Percentiles rank a stretch among this genome's conserved stretches.
Conservation (phyloP, 1,140 invertebrate genomes). For the Brachystomella parvula region DNA sequence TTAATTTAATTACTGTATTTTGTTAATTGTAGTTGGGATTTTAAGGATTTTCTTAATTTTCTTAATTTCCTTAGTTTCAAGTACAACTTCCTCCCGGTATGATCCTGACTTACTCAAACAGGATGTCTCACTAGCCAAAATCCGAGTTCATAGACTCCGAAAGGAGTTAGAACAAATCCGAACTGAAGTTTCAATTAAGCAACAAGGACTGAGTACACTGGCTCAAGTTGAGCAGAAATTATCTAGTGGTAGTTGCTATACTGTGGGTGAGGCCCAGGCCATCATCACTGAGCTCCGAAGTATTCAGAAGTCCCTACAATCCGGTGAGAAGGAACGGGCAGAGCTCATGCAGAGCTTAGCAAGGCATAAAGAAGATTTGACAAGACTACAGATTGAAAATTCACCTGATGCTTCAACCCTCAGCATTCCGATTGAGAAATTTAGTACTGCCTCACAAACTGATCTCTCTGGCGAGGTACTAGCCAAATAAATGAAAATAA, state of each 20-base stretch:
- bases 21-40: not conserved
- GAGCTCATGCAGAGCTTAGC: constrained; percentile 89
- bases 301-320: constrained; percentile 81
- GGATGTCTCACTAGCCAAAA: constrained; percentile 79
- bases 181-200: constrained; percentile 82
- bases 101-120: constrained; percentile 88
- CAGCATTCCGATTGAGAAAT: constrained; percentile 69
- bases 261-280: constrained; percentile 83
- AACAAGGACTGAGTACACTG: constrained; percentile 84
- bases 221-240: constrained; percentile 85
- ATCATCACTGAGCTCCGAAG: constrained; percentile 87
- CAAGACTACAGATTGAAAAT: constrained; percentile 67
- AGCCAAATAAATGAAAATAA: not conserved
- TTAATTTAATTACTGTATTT: constrained; percentile 18
- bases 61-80: constrained; percentile 48
- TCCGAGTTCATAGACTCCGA: constrained; percentile 76
- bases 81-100: constrained; percentile 80
- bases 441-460: constrained; percentile 88
- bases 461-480: constrained; percentile 78
- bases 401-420: constrained; percentile 75
- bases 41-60: constrained; percentile 3
- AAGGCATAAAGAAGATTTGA: constrained; percentile 84
- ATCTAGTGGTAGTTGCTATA: constrained; percentile 74
- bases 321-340: constrained; percentile 83
- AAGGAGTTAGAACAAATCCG: constrained; percentile 75